A percentile compares a stretch with the other conserved stretches of the same genome.
phyloP scores from a whole-genome alignment of 2,888 invertebrate genomes.

The Macaria liturata region DNA sequence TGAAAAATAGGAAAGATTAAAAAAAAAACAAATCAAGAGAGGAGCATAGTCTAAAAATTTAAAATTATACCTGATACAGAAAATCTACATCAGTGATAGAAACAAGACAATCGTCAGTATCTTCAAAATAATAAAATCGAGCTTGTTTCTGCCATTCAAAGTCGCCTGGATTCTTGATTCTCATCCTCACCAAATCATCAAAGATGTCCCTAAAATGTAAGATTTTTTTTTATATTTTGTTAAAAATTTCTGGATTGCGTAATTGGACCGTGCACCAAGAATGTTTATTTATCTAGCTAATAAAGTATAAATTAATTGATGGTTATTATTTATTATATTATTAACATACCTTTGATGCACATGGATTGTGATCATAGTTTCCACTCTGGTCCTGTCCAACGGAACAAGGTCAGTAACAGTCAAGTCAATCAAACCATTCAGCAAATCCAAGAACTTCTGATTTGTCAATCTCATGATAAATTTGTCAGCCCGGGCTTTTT shows the following conservation, averaged over 20 bases:
- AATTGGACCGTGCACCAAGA: no score
- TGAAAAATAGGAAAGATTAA: slow-evolving; percentile 35
- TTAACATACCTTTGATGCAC: slow-evolving; percentile 89
- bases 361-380: slow-evolving; percentile 96
- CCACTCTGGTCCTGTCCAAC: slow-evolving; percentile 90
- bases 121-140: slow-evolving; percentile 92
- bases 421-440: slow-evolving; percentile 92
- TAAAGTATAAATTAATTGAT: no score
- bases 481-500: slow-evolving; percentile 87
- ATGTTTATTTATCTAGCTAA: no score
- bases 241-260: no score
- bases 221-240: neutral
- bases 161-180: slow-evolving; percentile 86
- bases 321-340: no score
- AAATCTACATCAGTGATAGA: slow-evolving; percentile 94
- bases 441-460: slow-evolving; percentile 89
- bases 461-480: slow-evolving; percentile 92
- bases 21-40: neutral
- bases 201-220: slow-evolving; percentile 90
- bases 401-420: slow-evolving; percentile 90
- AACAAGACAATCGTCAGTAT: slow-evolving; percentile 88
- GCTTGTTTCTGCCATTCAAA: slow-evolving; percentile 97
- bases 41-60: no score
- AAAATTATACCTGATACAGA: slow-evolving; percentile 85
- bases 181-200: slow-evolving; percentile 89